These are phyloP conservation scores for Anaspis maculata DNA, from an alignment of 2,888 invertebrate genomes.

Conservation along the genomic window DNA sequence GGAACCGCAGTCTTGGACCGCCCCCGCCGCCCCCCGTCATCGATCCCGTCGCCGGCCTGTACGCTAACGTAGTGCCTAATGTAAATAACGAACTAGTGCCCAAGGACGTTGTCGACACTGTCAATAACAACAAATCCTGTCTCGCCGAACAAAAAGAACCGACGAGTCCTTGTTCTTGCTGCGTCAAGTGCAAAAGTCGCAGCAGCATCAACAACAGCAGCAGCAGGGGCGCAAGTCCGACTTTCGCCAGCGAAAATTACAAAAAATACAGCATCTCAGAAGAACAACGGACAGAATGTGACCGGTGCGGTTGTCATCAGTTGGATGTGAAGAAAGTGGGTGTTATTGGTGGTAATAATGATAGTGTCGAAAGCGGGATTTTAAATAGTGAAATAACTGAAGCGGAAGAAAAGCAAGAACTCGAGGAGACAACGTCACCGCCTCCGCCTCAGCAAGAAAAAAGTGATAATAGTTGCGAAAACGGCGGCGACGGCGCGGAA, in stretches of 20 bases:
- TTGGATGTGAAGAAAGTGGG: conserved; percentile 2
- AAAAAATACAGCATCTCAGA: conserved; percentile 41
- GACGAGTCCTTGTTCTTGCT: no score
- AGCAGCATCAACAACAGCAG: no score
- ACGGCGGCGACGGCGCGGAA: no score
- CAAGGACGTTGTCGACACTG: conserved; percentile 28
- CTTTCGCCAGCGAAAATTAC: conserved; percentile 38
- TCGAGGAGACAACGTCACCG: no score
- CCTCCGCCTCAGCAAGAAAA: no score
- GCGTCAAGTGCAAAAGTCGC: no score
- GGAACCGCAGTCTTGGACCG: conserved; percentile 29
- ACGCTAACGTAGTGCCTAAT: conserved; percentile 43
- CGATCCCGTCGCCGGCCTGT: conserved; percentile 25
- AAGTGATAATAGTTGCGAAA: no score
- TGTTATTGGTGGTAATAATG: conserved; percentile 17
- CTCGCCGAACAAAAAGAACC: no score
- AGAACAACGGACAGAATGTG: no score
- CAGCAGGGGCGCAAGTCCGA: no score
- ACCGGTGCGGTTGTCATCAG: no score
- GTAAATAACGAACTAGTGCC: conserved; percentile 35
- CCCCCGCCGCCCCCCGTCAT: conserved; percentile 1
- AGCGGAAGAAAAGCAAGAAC: conserved; percentile 8
- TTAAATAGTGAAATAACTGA: conserved; percentile 9
- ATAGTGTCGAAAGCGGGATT: conserved; percentile 18
- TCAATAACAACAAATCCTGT: no score